These are phyloP conservation scores for Papilio elwesi DNA, from an alignment of 2,888 invertebrate species.

Conservation along the genomic window DNA sequence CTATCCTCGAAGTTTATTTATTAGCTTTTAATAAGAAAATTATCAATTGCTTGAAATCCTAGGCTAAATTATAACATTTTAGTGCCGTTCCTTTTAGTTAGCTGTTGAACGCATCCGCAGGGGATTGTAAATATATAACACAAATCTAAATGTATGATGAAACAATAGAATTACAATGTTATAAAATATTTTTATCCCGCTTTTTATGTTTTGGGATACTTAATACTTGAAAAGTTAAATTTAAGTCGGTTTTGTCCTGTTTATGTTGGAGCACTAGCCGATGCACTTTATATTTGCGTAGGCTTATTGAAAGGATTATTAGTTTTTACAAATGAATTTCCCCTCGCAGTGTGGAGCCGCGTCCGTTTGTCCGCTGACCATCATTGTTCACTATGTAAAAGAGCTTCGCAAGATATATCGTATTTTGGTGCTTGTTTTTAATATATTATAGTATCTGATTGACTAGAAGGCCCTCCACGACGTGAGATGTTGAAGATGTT, in stretches of 20 bases:
- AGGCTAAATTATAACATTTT: constrained; percentile 45
- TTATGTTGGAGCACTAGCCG: constrained; percentile 71
- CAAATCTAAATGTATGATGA: constrained; percentile 24
- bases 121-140: constrained; percentile 60
- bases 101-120: constrained; percentile 54
- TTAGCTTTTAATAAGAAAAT: constrained; percentile 58
- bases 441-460: constrained; percentile 67
- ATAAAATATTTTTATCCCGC: constrained; percentile 32
- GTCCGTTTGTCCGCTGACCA: constrained; percentile 20
- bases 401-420: constrained; percentile 80
- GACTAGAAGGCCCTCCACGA: constrained; percentile 82
- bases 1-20: constrained; percentile 59
- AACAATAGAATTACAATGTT: constrained; percentile 37
- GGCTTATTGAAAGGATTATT: background rate
- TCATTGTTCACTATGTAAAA: constrained; percentile 63
- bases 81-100: constrained; percentile 52
- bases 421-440: constrained; percentile 79
- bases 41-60: constrained; percentile 54
- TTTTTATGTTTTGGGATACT: constrained; percentile 54
- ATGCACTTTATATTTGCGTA: constrained; percentile 57
- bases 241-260: constrained; percentile 65
- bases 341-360: constrained; percentile 25
- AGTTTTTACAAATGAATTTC: constrained; percentile 31
- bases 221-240: constrained; percentile 63
- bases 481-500: constrained; percentile 79